phyloP scores from a whole-genome alignment of 2,797 vertebrate genomes.

The Emydoidea blandingii region DNA sequence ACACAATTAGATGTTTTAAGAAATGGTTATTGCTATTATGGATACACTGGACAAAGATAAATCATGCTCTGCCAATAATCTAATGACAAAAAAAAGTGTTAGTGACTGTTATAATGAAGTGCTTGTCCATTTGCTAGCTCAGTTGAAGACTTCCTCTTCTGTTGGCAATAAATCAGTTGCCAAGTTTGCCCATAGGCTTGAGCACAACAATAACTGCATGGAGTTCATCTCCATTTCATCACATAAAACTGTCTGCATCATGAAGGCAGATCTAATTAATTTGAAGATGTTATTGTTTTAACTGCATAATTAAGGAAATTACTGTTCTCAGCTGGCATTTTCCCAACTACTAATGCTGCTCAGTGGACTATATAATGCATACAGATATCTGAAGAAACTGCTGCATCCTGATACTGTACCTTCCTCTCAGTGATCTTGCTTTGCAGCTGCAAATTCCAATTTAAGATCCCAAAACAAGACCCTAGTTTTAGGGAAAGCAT shows the following conservation, averaged over 20 bases:
- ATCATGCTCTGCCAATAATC: background rate
- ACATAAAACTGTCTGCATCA: background rate
- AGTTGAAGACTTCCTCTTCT: background rate
- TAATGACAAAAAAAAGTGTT: background rate
- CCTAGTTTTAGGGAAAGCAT: background rate
- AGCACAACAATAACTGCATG: background rate
- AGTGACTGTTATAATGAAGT: background rate
- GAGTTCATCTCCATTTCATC: conserved; percentile 16
- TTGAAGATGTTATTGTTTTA: conserved; percentile 31
- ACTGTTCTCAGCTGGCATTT: conserved; percentile 16
- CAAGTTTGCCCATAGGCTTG: background rate
- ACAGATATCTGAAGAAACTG: background rate
- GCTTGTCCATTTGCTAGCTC: background rate
- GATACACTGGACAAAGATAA: background rate
- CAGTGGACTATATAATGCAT: background rate
- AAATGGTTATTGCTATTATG: background rate
- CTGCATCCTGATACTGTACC: background rate
- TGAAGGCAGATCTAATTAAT: background rate
- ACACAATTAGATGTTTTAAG: background rate
- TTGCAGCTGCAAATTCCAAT: background rate
- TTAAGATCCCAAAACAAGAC: background rate
- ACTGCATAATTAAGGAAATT: conserved; percentile 42
- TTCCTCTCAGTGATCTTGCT: background rate
- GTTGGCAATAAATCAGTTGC: background rate
- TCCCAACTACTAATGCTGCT: conserved; percentile 2